Evolutionary conservation across 2,888 invertebrate species (phyloP).

Genomic region (Papilio gigon): DNA sequence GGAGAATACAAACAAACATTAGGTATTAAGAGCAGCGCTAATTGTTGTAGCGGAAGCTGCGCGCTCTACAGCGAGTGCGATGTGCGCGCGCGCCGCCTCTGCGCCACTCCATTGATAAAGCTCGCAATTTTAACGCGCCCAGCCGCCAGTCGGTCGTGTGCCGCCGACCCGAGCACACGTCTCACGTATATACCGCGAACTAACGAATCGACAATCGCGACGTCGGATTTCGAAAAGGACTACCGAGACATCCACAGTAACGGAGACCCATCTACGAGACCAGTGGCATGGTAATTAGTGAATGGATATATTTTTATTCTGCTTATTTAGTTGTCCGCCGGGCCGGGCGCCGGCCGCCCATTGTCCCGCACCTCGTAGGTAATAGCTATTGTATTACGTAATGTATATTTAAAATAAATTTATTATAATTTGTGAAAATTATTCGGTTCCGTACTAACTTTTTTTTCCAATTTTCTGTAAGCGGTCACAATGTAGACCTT

Average conservation of each 20-base stretch:
- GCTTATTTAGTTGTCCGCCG: conserved; percentile 50
- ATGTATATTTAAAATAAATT: conserved; percentile 52
- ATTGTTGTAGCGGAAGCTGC: conserved; percentile 72
- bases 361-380: conserved; percentile 65
- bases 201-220: conserved; percentile 53
- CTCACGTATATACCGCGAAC: conserved; percentile 48
- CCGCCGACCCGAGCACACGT: conserved; percentile 64
- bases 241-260: conserved; percentile 49
- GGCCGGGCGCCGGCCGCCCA: conserved; percentile 63
- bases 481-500: neutral
- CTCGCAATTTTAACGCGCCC: conserved; percentile 67
- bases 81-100: conserved; percentile 65
- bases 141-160: conserved; percentile 69
- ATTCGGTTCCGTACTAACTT: neutral
- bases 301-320: conserved; percentile 55
- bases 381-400: conserved; percentile 75
- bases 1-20: conserved; percentile 63
- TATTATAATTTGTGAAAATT: conserved; percentile 16
- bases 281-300: conserved; percentile 80
- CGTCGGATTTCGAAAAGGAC: conserved; percentile 51
- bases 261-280: conserved; percentile 60
- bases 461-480: neutral
- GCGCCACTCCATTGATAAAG: conserved; percentile 69
- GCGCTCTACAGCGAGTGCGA: conserved; percentile 43
- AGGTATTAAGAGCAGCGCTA: conserved; percentile 64